Conservation (phyloP, 2,888 invertebrate species). For the Philopedon plagiatum region DNA sequence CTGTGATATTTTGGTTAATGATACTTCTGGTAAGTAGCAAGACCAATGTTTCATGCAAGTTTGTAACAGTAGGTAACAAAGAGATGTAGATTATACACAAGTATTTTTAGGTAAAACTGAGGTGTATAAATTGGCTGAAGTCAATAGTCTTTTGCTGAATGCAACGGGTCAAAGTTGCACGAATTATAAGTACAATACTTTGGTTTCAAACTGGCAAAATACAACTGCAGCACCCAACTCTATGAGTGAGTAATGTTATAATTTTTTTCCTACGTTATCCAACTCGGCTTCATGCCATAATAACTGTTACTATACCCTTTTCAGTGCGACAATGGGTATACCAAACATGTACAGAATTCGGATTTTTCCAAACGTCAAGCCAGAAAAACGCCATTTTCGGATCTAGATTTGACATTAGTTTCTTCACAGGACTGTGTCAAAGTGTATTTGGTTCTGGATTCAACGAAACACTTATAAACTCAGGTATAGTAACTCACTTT, state of each 20-base stretch:
- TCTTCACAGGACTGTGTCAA: constrained; percentile 84
- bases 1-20: constrained; percentile 82
- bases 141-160: constrained; percentile 79
- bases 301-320: too few species aligned
- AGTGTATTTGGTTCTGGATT: constrained; percentile 88
- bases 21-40: constrained; percentile 19
- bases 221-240: constrained; percentile 61
- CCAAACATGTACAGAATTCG: constrained; percentile 97
- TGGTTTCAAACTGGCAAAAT: constrained; percentile 78
- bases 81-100: neutral
- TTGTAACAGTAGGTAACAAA: too few species aligned
- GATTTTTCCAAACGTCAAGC: constrained; percentile 93
- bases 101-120: constrained; percentile 62
- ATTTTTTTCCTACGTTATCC: neutral
- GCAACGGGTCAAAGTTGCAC: constrained; percentile 80
- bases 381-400: constrained; percentile 78
- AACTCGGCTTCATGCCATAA: too few species aligned
- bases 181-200: constrained; percentile 85
- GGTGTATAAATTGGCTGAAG: constrained; percentile 78
- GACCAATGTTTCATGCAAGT: too few species aligned
- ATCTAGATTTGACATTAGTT: constrained; percentile 80
- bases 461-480: constrained; percentile 73
- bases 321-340: constrained; percentile 91
- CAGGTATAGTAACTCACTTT: too few species aligned
- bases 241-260: constrained; percentile 47